A percentile compares a stretch with the other conserved stretches of the same genome.
Conservation (phyloP, 2,797 vertebrate genomes). For the Coregonus ussuriensis region DNA sequence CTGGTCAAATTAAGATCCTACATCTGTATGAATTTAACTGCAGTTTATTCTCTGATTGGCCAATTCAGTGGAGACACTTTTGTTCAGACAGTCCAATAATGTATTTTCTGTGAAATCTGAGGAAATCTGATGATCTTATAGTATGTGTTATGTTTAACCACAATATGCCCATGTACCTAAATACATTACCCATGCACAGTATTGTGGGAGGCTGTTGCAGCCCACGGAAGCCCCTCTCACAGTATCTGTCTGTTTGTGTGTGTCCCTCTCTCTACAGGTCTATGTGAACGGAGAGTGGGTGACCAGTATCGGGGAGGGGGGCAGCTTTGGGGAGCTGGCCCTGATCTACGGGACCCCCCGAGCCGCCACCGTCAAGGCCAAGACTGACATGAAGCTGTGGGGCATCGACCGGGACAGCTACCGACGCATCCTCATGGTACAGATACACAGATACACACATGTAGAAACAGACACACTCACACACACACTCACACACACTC, state of each 20-base stretch:
- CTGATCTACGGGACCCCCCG: constrained; percentile 95
- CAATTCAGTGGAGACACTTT: neutral
- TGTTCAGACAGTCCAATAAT: neutral
- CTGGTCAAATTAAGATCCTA: too few relatives aligned
- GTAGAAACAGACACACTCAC: too few relatives aligned
- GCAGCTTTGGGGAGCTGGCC: constrained; percentile 67
- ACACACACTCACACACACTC: too few relatives aligned
- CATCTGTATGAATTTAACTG: too few relatives aligned
- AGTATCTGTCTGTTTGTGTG: neutral
- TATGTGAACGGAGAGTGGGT: constrained; percentile 97
- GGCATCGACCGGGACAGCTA: constrained; percentile 98
- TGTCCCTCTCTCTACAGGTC: constrained; percentile 76
- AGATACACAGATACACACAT: neutral
- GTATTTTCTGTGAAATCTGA: neutral
- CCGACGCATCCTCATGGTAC: constrained; percentile 94
- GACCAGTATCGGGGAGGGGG: constrained; percentile 83
- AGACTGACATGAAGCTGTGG: constrained; percentile 97
- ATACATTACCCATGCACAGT: too few relatives aligned
- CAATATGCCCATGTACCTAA: too few relatives aligned
- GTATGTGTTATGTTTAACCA: too few relatives aligned
- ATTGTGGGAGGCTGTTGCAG: too few relatives aligned
- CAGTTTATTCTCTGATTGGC: too few relatives aligned
- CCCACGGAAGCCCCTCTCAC: too few relatives aligned
- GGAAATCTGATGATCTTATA: neutral
- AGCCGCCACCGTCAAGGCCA: constrained; percentile 94